phyloP scores from a whole-genome alignment of 2,888 invertebrate genomes.

The Apotomis capreana region DNA sequence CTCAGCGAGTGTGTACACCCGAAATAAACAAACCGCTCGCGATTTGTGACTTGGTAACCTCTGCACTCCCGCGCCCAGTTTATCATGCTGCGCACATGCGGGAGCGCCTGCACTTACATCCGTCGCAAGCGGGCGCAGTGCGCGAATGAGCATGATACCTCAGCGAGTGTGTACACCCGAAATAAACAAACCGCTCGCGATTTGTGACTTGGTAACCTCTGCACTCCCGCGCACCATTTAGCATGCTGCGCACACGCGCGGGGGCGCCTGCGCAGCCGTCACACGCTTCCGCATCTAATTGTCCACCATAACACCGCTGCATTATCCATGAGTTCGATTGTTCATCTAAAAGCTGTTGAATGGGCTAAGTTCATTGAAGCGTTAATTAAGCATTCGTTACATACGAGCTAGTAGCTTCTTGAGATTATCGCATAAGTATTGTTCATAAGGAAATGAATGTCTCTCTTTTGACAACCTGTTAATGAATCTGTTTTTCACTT shows the following conservation, averaged over 20 bases:
- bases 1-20: too few species aligned
- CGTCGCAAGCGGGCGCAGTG: too few species aligned
- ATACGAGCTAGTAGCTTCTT: not conserved
- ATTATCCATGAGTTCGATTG: conserved; percentile 33
- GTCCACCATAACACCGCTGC: conserved; percentile 25
- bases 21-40: too few species aligned
- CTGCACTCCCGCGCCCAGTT: too few species aligned
- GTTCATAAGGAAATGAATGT: not conserved
- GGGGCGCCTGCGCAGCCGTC: conserved; percentile 45
- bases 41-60: too few species aligned
- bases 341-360: conserved; percentile 20
- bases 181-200: not conserved
- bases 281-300: conserved; percentile 40
- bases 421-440: not conserved
- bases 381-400: conserved; percentile 21
- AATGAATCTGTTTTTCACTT: too few species aligned
- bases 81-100: too few species aligned
- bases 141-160: too few species aligned
- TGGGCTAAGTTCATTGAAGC: conserved; percentile 22
- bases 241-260: conserved; percentile 45
- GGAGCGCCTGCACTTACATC: too few species aligned
- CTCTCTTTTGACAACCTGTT: too few species aligned
- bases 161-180: too few species aligned
- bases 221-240: conserved; percentile 29
- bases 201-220: conserved; percentile 20